Evolutionary conservation across 2,888 invertebrate species (phyloP).

Genomic region (Polydrusus tereticollis): DNA sequence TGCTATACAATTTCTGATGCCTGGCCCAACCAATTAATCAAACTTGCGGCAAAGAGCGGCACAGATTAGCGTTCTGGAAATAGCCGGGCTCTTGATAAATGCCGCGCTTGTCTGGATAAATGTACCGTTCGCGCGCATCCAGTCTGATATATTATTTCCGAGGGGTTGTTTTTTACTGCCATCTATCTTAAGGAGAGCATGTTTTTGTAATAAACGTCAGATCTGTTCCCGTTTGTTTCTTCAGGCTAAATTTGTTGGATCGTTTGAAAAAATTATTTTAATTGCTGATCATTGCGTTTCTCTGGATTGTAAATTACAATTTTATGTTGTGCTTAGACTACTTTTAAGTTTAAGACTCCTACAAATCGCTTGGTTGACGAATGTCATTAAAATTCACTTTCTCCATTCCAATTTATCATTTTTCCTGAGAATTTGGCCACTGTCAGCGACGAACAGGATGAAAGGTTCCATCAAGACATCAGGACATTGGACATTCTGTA

Average conservation of each 20-base stretch:
- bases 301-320: too few species aligned
- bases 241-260: slow-evolving; percentile 41
- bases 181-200: slow-evolving; percentile 59
- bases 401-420: too few species aligned
- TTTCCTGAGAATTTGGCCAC: too few species aligned
- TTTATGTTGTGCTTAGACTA: too few species aligned
- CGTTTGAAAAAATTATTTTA: slow-evolving; percentile 34
- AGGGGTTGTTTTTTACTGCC: slow-evolving; percentile 60
- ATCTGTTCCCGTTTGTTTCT: slow-evolving; percentile 43
- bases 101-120: slow-evolving; percentile 62
- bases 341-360: too few species aligned
- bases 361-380: too few species aligned
- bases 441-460: too few species aligned
- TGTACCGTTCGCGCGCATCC: slow-evolving; percentile 62
- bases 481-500: too few species aligned
- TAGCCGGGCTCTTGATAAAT: slow-evolving; percentile 61
- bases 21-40: slow-evolving; percentile 32
- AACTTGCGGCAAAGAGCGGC: slow-evolving; percentile 40
- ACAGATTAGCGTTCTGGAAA: slow-evolving; percentile 60
- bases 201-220: slow-evolving; percentile 59
- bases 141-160: slow-evolving; percentile 64
- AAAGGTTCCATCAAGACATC: too few species aligned
- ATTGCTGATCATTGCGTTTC: slow-evolving; percentile 23
- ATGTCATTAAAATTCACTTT: too few species aligned
- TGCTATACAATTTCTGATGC: slow-evolving; percentile 12